phyloP scores from a whole-genome alignment of 2,113 vertebrate species.

The Willisornis vidua region DNA sequence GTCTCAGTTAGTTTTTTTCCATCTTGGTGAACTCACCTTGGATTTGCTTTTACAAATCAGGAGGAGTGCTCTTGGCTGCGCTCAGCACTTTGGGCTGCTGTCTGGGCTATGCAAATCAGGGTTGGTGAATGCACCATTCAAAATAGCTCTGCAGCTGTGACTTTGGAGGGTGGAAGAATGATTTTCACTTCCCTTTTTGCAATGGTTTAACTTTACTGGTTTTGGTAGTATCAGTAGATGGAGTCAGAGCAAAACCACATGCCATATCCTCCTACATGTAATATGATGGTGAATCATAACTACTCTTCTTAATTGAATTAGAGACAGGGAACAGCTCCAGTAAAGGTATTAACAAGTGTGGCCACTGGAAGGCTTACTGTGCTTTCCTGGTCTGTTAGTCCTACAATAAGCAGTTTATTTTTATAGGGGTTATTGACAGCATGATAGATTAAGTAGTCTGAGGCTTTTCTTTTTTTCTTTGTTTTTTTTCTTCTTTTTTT shows the following conservation, averaged over 20 bases:
- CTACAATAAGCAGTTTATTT: neutral
- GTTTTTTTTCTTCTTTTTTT: fast-evolving
- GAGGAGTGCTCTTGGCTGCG: neutral
- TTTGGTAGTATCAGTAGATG: neutral
- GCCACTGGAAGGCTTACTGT: neutral
- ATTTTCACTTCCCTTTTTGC: neutral
- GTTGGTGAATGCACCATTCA: neutral
- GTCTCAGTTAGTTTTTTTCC: neutral
- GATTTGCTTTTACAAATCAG: neutral
- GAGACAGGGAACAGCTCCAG: neutral
- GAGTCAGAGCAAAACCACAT: neutral
- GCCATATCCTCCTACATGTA: neutral
- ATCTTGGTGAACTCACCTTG: neutral
- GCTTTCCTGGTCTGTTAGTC: neutral
- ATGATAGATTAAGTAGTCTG: neutral
- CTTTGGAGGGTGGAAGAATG: neutral
- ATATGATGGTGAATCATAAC: neutral
- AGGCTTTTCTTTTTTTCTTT: neutral
- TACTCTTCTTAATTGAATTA: neutral
- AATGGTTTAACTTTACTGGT: neutral
- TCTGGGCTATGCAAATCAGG: constrained; percentile 1
- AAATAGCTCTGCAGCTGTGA: constrained; percentile 26
- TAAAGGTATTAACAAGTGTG: neutral
- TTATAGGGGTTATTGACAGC: neutral
- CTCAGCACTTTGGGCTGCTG: neutral